A percentile compares a stretch with the other conserved stretches of the same genome.
These are phyloP conservation scores for Nephrocerus scutellatus DNA, from an alignment of 2,888 invertebrate genomes.

Conservation along the genomic window DNA sequence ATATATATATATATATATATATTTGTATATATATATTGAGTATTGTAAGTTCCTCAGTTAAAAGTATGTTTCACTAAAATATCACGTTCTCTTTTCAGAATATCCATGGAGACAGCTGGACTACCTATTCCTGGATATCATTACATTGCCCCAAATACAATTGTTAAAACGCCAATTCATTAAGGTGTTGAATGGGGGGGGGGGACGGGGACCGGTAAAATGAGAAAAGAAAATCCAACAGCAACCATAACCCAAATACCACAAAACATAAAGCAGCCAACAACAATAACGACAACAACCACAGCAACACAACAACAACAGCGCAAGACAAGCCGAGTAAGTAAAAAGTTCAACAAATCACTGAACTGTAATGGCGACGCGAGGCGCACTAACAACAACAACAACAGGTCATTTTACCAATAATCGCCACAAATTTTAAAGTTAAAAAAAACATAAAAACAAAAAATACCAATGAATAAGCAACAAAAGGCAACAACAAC, in stretches of 20 bases:
- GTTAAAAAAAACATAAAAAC: constrained; percentile 16
- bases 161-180: constrained; percentile 87
- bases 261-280: neutral
- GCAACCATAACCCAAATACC: too few relatives aligned
- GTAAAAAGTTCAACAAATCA: too few relatives aligned
- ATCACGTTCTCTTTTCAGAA: constrained; percentile 56
- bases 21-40: constrained; percentile 11
- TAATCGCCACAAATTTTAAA: constrained; percentile 17
- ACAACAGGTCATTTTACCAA: too few relatives aligned
- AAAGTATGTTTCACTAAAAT: constrained; percentile 2
- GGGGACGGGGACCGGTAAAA: too few relatives aligned
- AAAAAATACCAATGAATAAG: constrained; percentile 6
- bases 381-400: constrained; percentile 17
- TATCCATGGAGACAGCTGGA: constrained; percentile 91
- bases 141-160: constrained; percentile 87
- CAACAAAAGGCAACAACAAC: constrained; percentile 2
- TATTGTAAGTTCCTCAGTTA: neutral
- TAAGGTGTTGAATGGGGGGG: constrained; percentile 50
- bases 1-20: constrained; percentile 2
- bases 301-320: too few relatives aligned
- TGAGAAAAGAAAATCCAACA: too few relatives aligned
- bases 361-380: too few relatives aligned
- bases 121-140: constrained; percentile 86
- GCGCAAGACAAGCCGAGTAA: too few relatives aligned
- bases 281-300: constrained; percentile 13